phyloP scores from a whole-genome alignment of 2,888 invertebrate species.

The Euplexia lucipara region DNA sequence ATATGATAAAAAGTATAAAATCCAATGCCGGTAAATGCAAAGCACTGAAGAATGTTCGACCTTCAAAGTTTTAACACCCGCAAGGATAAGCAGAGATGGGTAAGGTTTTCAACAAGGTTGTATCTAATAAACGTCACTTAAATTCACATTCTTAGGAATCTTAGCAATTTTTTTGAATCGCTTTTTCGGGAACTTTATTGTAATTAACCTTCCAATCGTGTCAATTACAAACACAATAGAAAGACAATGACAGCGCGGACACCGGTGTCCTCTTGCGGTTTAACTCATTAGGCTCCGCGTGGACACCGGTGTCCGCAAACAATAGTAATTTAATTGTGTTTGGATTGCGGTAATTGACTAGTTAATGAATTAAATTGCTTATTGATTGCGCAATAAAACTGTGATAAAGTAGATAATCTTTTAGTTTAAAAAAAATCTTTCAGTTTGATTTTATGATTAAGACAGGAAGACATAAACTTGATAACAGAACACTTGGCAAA shows the following conservation, averaged over 20 bases:
- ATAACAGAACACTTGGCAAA: background rate
- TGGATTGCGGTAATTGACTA: too few species aligned
- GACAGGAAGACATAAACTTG: background rate
- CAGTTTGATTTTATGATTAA: background rate
- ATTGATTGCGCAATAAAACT: too few species aligned
- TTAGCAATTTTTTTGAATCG: too few species aligned
- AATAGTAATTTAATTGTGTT: too few species aligned
- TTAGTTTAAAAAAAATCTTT: background rate
- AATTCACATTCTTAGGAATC: background rate
- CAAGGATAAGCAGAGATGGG: background rate
- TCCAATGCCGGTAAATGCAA: background rate
- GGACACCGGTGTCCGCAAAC: too few species aligned
- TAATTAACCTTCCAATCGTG: too few species aligned
- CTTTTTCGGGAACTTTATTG: too few species aligned
- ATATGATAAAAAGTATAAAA: background rate
- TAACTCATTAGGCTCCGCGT: too few species aligned
- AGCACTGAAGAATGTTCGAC: background rate
- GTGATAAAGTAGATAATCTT: background rate
- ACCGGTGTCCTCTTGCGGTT: too few species aligned
- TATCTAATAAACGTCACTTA: background rate
- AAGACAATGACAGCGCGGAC: too few species aligned
- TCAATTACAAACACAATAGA: too few species aligned
- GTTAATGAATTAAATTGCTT: too few species aligned
- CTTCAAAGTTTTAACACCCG: constrained; percentile 8
- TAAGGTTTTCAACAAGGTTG: background rate